phyloP scores from a whole-genome alignment of 2,888 invertebrate species.

The Dasypogon diadema region DNA sequence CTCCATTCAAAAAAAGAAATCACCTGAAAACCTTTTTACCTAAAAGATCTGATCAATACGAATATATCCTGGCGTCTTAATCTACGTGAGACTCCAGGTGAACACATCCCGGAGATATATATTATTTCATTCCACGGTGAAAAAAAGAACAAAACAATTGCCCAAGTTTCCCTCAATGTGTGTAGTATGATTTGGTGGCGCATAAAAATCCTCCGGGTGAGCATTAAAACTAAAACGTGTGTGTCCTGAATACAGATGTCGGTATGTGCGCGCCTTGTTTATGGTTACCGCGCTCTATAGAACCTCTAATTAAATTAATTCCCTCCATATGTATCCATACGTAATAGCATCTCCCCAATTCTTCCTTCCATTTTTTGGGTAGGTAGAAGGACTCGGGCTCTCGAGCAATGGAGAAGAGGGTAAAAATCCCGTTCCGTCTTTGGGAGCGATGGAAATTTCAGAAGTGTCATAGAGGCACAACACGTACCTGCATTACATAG shows the following conservation, averaged over 20 bases:
- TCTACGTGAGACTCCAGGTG: constrained; percentile 25
- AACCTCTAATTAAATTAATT: constrained; percentile 51
- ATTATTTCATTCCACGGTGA: not conserved
- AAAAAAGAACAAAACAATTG: constrained; percentile 28
- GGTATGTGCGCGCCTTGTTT: constrained; percentile 32
- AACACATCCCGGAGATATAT: constrained; percentile 9
- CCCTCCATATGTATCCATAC: constrained; percentile 35
- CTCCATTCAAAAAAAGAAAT: no score
- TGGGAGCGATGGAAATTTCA: constrained; percentile 24
- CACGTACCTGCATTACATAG: constrained; percentile 22
- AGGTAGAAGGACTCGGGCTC: not conserved
- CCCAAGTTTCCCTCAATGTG: constrained; percentile 11
- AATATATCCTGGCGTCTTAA: not conserved
- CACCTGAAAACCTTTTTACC: no score
- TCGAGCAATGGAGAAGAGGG: not conserved
- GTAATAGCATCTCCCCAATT: not conserved
- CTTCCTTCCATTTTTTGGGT: not conserved
- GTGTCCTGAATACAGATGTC: constrained; percentile 42
- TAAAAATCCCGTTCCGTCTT: not conserved
- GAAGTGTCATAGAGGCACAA: constrained; percentile 34
- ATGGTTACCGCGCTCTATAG: constrained; percentile 46
- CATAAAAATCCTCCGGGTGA: constrained; percentile 28
- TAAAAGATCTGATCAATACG: no score
- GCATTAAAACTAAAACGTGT: constrained; percentile 42
- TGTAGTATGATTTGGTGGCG: constrained; percentile 7